These are phyloP conservation scores for Mungos mungo DNA, from an alignment of 2,113 vertebrate species.

Conservation along the genomic window DNA sequence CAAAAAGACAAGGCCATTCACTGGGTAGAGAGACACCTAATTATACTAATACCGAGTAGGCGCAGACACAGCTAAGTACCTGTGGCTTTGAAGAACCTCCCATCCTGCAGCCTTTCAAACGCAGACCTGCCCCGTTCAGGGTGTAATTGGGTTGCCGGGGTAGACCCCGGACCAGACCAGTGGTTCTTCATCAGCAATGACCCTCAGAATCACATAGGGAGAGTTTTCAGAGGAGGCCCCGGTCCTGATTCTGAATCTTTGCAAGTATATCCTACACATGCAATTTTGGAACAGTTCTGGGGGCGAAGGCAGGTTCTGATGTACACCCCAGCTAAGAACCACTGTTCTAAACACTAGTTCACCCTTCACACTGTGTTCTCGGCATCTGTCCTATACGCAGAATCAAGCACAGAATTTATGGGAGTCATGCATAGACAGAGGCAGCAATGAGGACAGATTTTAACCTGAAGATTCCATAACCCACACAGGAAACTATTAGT, in stretches of 20 bases:
- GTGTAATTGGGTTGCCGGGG: neutral
- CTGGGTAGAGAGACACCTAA: neutral
- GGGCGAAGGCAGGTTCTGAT: too few species aligned
- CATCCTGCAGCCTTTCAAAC: neutral
- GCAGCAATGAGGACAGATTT: neutral
- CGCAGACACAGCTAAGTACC: neutral
- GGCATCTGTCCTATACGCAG: neutral
- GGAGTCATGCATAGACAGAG: neutral
- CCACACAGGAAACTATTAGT: neutral
- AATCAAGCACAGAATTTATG: neutral
- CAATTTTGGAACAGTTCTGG: neutral
- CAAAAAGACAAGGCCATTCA: conserved; percentile 28
- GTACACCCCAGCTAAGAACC: neutral
- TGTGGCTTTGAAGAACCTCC: neutral
- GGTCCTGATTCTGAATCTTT: neutral
- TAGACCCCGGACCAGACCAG: neutral
- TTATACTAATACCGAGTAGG: neutral
- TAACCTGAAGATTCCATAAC: neutral
- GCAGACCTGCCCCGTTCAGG: neutral
- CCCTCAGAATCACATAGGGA: neutral
- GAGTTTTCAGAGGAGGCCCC: neutral
- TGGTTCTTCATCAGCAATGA: neutral
- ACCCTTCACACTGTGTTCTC: neutral
- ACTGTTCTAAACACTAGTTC: neutral
- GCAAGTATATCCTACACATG: neutral